Conservation (phyloP, 2,113 vertebrate genomes). For the Ciconia boyciana region DNA sequence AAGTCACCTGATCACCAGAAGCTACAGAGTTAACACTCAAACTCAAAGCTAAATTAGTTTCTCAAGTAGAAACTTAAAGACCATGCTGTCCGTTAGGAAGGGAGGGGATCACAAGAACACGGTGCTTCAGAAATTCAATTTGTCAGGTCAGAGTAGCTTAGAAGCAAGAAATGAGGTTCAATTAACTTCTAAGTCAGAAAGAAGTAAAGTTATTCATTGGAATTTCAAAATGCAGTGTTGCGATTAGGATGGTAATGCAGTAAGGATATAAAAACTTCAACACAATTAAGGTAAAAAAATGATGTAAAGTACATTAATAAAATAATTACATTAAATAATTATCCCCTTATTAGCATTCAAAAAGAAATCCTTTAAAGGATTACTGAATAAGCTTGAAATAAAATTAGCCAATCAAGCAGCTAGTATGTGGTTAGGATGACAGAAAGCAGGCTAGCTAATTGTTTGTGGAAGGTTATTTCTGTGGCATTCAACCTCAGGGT, state of each 20-base stretch:
- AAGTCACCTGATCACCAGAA: background rate
- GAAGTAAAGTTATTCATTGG: background rate
- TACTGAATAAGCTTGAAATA: background rate
- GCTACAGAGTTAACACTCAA: background rate
- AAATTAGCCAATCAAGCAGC: background rate
- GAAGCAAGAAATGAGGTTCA: background rate
- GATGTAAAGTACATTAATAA: background rate
- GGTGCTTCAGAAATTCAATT: background rate
- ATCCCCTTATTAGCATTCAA: background rate
- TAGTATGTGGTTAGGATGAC: background rate
- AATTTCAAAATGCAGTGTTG: background rate
- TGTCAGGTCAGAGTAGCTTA: background rate
- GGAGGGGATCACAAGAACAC: background rate
- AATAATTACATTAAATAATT: constrained; percentile 18
- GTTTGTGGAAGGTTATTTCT: background rate
- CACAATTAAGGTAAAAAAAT: background rate
- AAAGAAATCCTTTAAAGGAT: constrained; percentile 19
- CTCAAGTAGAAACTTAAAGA: background rate
- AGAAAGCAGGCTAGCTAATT: background rate
- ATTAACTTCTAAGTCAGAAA: no score
- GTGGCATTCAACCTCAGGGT: background rate
- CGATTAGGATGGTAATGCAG: background rate
- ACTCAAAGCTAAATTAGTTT: background rate
- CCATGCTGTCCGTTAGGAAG: background rate
- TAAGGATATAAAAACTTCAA: background rate